Conservation (phyloP, 2,113 vertebrate species). For the Sisor rabdophorus region DNA sequence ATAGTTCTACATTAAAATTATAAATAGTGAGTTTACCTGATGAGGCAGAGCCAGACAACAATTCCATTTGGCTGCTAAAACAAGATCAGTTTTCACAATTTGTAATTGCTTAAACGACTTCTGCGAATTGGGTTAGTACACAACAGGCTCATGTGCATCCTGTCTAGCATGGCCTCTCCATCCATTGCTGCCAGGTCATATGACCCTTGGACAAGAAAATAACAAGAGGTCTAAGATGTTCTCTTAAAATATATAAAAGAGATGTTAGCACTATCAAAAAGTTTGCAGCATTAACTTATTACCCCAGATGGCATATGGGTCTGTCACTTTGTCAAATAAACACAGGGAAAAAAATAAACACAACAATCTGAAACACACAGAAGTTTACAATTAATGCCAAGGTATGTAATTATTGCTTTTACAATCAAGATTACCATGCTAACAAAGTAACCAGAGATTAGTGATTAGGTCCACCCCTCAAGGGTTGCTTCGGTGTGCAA, state of each 20-base stretch:
- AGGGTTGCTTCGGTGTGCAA: background rate
- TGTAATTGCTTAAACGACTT: conserved; percentile 1
- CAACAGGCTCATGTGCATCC: background rate
- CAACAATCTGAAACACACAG: conserved; percentile 1
- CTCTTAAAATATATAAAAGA: conserved; percentile 34
- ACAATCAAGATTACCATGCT: conserved; percentile 13
- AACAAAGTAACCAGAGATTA: background rate
- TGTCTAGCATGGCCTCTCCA: conserved; percentile 7
- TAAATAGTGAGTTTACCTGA: background rate
- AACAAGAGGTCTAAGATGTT: conserved; percentile 29
- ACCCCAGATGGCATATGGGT: conserved; percentile 12
- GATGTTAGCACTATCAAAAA: conserved; percentile 37
- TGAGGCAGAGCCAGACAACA: background rate
- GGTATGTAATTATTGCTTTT: background rate
- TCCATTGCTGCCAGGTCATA: conserved; percentile 29
- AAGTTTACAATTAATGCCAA: conserved; percentile 12
- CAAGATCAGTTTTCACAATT: background rate
- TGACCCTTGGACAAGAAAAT: conserved; percentile 36
- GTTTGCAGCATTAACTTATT: conserved; percentile 42
- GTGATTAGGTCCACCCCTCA: background rate
- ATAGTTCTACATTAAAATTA: background rate
- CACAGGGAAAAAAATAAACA: background rate
- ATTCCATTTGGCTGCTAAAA: background rate
- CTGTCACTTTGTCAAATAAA: conserved; percentile 7
- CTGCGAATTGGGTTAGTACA: conserved; percentile 3